Conservation (phyloP, 2,113 vertebrate genomes). For the Peromyscus californicus region DNA sequence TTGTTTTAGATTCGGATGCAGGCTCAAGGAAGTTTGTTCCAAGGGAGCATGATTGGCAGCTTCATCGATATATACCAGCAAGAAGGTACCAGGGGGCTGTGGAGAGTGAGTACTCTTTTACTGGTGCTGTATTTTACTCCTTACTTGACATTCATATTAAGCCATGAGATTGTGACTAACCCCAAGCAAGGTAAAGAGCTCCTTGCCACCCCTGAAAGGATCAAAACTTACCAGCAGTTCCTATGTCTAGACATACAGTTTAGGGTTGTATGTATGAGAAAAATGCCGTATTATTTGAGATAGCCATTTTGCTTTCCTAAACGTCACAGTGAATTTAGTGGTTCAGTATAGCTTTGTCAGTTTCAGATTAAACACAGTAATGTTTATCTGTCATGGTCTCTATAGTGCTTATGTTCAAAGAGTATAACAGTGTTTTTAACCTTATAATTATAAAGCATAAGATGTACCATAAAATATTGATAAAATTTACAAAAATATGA, state of each 20-base stretch:
- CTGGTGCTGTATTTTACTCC: constrained; percentile 5
- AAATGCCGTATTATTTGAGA: constrained; percentile 42
- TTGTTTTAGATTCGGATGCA: constrained; percentile 96
- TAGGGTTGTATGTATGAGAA: background rate
- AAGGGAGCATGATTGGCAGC: constrained; percentile 98
- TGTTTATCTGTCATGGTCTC: background rate
- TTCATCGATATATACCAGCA: constrained; percentile 99
- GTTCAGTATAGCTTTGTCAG: constrained; percentile 15
- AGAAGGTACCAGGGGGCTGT: constrained; percentile 96
- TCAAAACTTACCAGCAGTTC: background rate
- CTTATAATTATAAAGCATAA: constrained; percentile 10
- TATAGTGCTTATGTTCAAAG: constrained; percentile 57
- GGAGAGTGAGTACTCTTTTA: constrained; percentile 91
- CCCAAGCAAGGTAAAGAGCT: constrained; percentile 43
- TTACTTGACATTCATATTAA: constrained; percentile 54
- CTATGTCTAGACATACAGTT: constrained; percentile 51
- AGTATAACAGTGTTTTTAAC: background rate
- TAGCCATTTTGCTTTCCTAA: constrained; percentile 37
- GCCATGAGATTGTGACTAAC: constrained; percentile 36
- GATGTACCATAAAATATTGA: constrained; percentile 27
- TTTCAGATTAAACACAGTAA: constrained; percentile 19
- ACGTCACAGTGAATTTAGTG: constrained; percentile 48
- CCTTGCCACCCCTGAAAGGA: constrained; percentile 37
- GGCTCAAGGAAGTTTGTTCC: constrained; percentile 96
- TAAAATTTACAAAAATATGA: constrained; percentile 28